These are phyloP conservation scores for Noctua comes DNA, from an alignment of 2,888 invertebrate species.

Conservation along the genomic window DNA sequence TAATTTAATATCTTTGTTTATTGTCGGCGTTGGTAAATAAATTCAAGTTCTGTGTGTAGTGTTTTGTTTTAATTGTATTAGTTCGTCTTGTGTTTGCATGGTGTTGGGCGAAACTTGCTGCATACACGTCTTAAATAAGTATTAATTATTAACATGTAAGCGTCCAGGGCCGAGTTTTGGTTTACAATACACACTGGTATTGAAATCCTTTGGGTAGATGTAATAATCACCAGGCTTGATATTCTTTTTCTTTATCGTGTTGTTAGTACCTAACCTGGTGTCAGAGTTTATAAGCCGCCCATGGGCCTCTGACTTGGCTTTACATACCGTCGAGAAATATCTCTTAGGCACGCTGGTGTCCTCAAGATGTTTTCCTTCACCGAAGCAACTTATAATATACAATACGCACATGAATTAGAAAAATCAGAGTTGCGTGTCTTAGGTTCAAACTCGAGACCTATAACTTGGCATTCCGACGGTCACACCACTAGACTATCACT, in stretches of 20 bases:
- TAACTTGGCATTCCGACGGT: too few relatives aligned
- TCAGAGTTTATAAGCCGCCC: too few relatives aligned
- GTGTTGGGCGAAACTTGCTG: not conserved
- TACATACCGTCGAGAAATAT: too few relatives aligned
- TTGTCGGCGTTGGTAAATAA: conserved; percentile 44
- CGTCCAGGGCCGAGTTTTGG: not conserved
- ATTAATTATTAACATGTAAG: not conserved
- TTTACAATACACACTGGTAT: not conserved
- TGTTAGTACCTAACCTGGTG: too few relatives aligned
- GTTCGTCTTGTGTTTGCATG: conserved; percentile 26
- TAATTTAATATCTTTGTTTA: conserved; percentile 61
- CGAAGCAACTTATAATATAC: too few relatives aligned
- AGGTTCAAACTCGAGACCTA: too few relatives aligned
- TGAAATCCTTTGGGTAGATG: not conserved
- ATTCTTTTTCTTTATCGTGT: not conserved
- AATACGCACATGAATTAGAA: too few relatives aligned
- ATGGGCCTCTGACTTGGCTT: too few relatives aligned
- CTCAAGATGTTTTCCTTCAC: too few relatives aligned
- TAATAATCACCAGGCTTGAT: not conserved
- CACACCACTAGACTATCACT: too few relatives aligned
- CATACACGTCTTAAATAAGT: not conserved
- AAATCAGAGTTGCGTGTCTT: too few relatives aligned
- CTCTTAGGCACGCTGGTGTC: too few relatives aligned
- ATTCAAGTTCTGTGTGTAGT: conserved; percentile 45
- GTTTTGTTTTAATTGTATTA: conserved; percentile 48